These are phyloP conservation scores for Camponotus floridanus DNA, from an alignment of 1,140 invertebrate species.

Conservation along the genomic window DNA sequence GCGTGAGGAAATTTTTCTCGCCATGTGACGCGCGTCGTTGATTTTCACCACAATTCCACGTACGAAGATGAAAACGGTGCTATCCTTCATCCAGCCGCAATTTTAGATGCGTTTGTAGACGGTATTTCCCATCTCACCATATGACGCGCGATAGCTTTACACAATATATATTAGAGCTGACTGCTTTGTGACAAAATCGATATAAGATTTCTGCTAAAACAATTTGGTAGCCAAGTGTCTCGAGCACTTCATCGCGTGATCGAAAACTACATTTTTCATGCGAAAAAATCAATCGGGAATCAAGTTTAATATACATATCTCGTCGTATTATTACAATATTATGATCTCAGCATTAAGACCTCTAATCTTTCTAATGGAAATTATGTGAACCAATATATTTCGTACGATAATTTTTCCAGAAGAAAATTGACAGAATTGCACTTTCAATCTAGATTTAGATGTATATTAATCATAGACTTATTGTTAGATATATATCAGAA, in stretches of 20 bases:
- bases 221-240: neutral
- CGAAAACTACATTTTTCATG: neutral
- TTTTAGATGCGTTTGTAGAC: constrained; percentile 33
- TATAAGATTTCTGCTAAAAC: constrained; percentile 12
- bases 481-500: neutral
- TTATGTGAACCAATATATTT: neutral
- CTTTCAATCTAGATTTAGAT: neutral
- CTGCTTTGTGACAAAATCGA: neutral
- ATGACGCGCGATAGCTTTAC: constrained; percentile 21
- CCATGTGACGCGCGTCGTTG: constrained; percentile 43
- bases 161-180: constrained; percentile 12
- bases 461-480: neutral
- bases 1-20: constrained; percentile 59
- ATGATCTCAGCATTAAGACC: neutral
- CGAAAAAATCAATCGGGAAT: neutral
- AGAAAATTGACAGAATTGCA: neutral
- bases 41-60: constrained; percentile 37
- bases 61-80: constrained; percentile 51
- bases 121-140: neutral
- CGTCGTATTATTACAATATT: neutral
- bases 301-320: neutral
- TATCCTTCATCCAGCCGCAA: constrained; percentile 52
- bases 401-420: neutral
- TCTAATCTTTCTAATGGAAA: neutral
- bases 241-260: neutral